These are phyloP conservation scores for Penaeus vannamei DNA, from an alignment of 1,140 invertebrate genomes.

Conservation along the genomic window DNA sequence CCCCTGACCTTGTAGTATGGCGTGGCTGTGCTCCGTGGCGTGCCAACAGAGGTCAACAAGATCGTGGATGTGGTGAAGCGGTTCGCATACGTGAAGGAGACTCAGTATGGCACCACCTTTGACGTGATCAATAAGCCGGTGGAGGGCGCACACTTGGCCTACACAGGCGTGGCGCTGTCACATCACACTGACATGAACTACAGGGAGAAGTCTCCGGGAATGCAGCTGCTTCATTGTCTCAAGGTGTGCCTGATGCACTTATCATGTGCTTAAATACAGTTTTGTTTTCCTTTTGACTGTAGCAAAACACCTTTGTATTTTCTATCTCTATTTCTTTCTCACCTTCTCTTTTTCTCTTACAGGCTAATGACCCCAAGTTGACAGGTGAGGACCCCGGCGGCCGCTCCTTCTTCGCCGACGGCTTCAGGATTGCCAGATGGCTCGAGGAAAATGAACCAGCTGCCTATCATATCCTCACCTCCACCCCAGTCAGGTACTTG, in stretches of 20 bases:
- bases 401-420: constrained; percentile 72
- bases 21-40: constrained; percentile 70
- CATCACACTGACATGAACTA: constrained; percentile 72
- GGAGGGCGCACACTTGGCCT: constrained; percentile 70
- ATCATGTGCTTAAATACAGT: background rate
- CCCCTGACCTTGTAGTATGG: constrained; percentile 68
- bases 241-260: constrained; percentile 62
- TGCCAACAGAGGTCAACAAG: constrained; percentile 68
- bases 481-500: constrained; percentile 69
- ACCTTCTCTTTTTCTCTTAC: background rate
- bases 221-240: constrained; percentile 71
- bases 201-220: constrained; percentile 72
- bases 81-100: constrained; percentile 72
- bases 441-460: constrained; percentile 71
- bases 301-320: background rate
- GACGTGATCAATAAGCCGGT: constrained; percentile 71
- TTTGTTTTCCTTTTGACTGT: too few species aligned
- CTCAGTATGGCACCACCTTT: constrained; percentile 71
- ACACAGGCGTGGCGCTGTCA: constrained; percentile 70
- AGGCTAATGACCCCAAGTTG: constrained; percentile 68
- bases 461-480: constrained; percentile 71
- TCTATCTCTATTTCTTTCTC: background rate
- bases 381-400: constrained; percentile 69
- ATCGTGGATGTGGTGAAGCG: constrained; percentile 71
- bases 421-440: constrained; percentile 71